A percentile compares a stretch with the other conserved stretches of the same genome.
phyloP scores from a whole-genome alignment of 2,888 invertebrate genomes.

The Chalcis sispes region DNA sequence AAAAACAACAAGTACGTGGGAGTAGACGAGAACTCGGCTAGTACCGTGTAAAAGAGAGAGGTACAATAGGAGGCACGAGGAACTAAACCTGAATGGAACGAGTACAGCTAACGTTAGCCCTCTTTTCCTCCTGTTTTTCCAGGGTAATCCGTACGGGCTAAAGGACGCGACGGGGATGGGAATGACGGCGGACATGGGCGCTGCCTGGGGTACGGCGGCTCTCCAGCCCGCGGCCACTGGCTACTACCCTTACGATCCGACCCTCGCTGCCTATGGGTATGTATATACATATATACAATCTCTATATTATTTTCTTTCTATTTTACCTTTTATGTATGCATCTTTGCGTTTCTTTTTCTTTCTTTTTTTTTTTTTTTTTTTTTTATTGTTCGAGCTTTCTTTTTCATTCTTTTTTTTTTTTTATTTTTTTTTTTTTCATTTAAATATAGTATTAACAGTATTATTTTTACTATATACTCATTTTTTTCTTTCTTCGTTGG shows the following conservation, averaged over 20 bases:
- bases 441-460: too few relatives aligned
- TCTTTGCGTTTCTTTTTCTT: background rate
- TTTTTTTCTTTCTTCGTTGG: too few relatives aligned
- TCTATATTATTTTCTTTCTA: slow-evolving; percentile 16
- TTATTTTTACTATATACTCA: too few relatives aligned
- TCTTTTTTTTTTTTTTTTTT: background rate
- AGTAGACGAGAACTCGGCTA: background rate
- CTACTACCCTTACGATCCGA: slow-evolving; percentile 95
- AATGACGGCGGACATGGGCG: slow-evolving; percentile 88
- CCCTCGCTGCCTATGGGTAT: slow-evolving; percentile 95
- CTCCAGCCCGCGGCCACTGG: slow-evolving; percentile 90
- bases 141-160: slow-evolving; percentile 94
- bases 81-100: background rate
- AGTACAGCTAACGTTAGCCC: slow-evolving; percentile 18
- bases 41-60: slow-evolving; percentile 1
- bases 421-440: too few relatives aligned
- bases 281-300: slow-evolving; percentile 72
- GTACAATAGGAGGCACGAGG: background rate
- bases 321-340: slow-evolving; percentile 20
- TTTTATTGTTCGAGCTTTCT: too few relatives aligned
- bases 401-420: too few relatives aligned
- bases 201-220: slow-evolving; percentile 93
- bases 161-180: slow-evolving; percentile 85
- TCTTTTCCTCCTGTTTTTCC: slow-evolving; percentile 75
- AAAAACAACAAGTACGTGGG: too few relatives aligned